Evolutionary conservation across 2,113 vertebrate species (phyloP).

Genomic region (Willisornis vidua): DNA sequence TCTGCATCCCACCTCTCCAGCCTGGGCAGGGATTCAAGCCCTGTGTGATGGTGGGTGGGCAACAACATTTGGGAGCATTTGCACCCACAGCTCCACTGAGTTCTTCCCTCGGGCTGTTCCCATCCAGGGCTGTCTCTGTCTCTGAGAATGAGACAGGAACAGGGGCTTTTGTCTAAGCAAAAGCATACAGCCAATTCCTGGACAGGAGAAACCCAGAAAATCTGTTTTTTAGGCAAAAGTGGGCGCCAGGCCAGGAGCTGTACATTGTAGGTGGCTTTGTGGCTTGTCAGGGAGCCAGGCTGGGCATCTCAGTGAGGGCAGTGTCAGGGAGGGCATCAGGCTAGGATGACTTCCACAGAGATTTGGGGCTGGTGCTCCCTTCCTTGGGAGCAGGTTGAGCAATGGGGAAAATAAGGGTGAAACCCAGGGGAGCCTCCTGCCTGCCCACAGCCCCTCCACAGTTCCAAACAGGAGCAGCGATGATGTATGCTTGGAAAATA

Average conservation of each 20-base stretch:
- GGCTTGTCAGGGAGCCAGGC: background rate
- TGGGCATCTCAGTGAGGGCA: background rate
- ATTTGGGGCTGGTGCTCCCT: background rate
- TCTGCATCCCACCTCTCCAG: background rate
- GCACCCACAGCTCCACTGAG: background rate
- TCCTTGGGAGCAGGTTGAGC: background rate
- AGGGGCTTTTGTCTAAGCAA: background rate
- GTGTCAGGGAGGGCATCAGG: background rate
- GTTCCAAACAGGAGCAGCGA: background rate
- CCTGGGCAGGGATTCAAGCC: background rate
- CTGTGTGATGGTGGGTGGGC: background rate
- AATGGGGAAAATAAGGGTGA: background rate
- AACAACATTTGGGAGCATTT: background rate
- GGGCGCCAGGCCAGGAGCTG: background rate
- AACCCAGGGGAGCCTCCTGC: background rate
- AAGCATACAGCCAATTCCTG: background rate
- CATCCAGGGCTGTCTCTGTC: accelerated
- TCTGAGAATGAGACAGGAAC: background rate
- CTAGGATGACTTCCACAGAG: background rate
- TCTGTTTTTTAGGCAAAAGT: background rate
- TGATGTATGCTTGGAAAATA: background rate
- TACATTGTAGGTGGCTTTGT: accelerated
- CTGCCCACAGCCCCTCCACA: accelerated
- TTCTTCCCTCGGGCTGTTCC: background rate
- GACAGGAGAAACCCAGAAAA: background rate